A percentile compares a stretch with the other conserved stretches of the same genome.
phyloP scores from a whole-genome alignment of 2,888 invertebrate genomes.

The Lasioglossum lativentre region DNA sequence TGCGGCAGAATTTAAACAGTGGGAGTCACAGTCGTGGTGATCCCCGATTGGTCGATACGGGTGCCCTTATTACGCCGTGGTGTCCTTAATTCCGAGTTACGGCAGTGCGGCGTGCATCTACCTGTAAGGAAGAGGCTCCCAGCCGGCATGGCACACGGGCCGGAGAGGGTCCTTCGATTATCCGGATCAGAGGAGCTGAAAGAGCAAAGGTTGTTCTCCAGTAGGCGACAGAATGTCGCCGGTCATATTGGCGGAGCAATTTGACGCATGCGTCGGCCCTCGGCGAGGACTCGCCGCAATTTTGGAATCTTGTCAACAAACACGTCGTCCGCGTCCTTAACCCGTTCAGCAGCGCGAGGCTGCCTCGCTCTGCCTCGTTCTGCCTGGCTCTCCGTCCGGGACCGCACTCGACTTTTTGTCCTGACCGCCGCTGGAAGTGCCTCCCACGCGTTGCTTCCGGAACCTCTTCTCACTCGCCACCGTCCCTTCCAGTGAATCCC shows the following conservation, averaged over 20 bases:
- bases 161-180: slow-evolving; percentile 60
- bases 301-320: slow-evolving; percentile 81
- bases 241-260: slow-evolving; percentile 76
- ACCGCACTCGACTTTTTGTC: background rate
- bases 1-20: slow-evolving; percentile 50
- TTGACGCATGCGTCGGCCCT: slow-evolving; percentile 67
- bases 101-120: slow-evolving; percentile 58
- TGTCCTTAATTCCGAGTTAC: slow-evolving; percentile 61
- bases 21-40: slow-evolving; percentile 29
- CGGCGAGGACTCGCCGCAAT: slow-evolving; percentile 63
- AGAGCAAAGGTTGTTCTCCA: slow-evolving; percentile 63
- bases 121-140: slow-evolving; percentile 42
- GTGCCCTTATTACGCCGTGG: slow-evolving; percentile 51
- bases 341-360: slow-evolving; percentile 30
- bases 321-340: slow-evolving; percentile 52
- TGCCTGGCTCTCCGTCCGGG: background rate
- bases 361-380: background rate
- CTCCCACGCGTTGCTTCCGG: background rate
- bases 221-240: slow-evolving; percentile 75
- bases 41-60: slow-evolving; percentile 55
- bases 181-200: slow-evolving; percentile 55
- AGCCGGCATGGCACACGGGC: background rate
- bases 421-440: background rate
- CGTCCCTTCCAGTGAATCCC: background rate
- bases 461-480: background rate